Base-by-base conservation (phyloP, 2,113 vertebrate genomes). In the Catharus fuscescens region DNA sequence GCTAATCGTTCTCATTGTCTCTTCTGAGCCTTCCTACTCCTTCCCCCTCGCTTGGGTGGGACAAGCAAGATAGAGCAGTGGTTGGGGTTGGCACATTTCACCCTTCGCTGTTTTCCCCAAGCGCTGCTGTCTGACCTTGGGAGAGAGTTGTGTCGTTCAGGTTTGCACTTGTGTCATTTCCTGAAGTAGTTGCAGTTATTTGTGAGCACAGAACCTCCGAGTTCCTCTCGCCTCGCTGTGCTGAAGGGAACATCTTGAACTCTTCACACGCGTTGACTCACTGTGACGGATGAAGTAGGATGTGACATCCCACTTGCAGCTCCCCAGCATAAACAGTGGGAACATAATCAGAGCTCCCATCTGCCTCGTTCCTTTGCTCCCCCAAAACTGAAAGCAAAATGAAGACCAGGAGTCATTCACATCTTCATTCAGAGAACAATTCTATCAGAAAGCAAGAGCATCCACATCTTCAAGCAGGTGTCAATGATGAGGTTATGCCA, bases 241-340 rank as follows among this genome's bases (percentile, higher is more conserved):
- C 93, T 88, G 94, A 92, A 95, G 83, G 92, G 95, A 97, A 97
- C 93, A 97, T 95, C 94, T 97, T 96, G 88, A 96, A 95, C 93
- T 97, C 94, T 78, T 95, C 90, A 93, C 77, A 86, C 80, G 45
- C 42, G 0, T 96, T 96, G 92, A 92, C 90, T 94, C 85, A 95
- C 73, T 86, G 79, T 91, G 91, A 95, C 28, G 87, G 89, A 93
- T 92, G 91, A 92, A 85, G 96, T 89, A 89, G 94, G 95, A 95
- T 97, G 96, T 93, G 94, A 69, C 92, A 96, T 86, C 61, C 96
- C 96, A 94, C 96, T 95, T 93, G 81, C 83, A 79, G 73, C 48
- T 94, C 80, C 84, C 80, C 89, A 93, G 89, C 73, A 95, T 95
- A 97, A 97, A 96, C 95, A 96, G 81, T 87, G 90, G 91, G 79